A percentile compares a stretch with the other conserved stretches of the same genome.
Evolutionary conservation across 92 coral and sea anemone genomes (phyloP).

Genomic region (Zoanthus sansibaricus): DNA sequence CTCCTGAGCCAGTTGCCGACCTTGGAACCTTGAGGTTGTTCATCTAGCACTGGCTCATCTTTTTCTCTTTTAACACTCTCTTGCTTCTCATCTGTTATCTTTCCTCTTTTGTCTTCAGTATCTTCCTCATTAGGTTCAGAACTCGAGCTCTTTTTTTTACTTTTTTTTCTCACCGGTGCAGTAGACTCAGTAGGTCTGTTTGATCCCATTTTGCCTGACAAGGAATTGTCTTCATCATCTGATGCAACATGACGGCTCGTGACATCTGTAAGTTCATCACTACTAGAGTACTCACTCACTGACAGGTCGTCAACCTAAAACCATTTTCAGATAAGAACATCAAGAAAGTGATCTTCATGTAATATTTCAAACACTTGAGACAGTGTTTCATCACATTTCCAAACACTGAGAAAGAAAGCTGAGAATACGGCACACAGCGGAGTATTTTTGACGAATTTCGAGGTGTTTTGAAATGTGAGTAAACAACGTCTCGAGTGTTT

Average conservation of each 20-base stretch:
- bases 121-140: slow-evolving; percentile 63
- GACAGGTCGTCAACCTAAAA: slow-evolving; percentile 57
- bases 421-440: too few relatives aligned
- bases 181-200: slow-evolving; percentile 20
- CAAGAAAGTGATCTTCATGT: too few relatives aligned
- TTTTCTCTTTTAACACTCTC: slow-evolving; percentile 56
- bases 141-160: slow-evolving; percentile 57
- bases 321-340: neutral
- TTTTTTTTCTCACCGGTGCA: slow-evolving; percentile 17
- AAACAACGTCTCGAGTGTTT: too few relatives aligned
- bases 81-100: slow-evolving; percentile 41
- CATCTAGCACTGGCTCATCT: slow-evolving; percentile 31
- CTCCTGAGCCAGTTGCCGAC: neutral
- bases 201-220: slow-evolving; percentile 35
- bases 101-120: slow-evolving; percentile 20
- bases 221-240: slow-evolving; percentile 80
- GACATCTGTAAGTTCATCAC: slow-evolving; percentile 91
- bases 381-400: too few relatives aligned
- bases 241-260: slow-evolving; percentile 61
- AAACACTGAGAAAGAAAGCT: too few relatives aligned
- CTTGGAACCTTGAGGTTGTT: neutral
- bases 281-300: slow-evolving; percentile 52
- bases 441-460: too few relatives aligned
- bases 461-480: too few relatives aligned
- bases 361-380: too few relatives aligned